Evolutionary conservation across 1,140 invertebrate genomes (phyloP), one percentile per base, ranked within the genome.

Genomic region (Bombus affinis): DNA sequence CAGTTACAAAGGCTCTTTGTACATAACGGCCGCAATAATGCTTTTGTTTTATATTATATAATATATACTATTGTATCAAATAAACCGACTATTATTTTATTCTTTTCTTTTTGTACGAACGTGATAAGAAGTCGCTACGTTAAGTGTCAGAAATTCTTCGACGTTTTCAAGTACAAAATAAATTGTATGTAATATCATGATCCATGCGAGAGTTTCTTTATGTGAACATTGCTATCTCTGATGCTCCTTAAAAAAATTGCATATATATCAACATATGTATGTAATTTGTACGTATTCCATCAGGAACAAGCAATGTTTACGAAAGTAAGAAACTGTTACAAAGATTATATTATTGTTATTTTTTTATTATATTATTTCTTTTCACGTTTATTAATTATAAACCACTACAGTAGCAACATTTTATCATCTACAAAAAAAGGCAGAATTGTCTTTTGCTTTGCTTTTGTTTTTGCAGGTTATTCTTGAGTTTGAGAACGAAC

Each of bases 1-100:
- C 90, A 94, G 89, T 94, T 95, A 94, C 94, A 95, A 95, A 94
- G 93, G 93, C 92, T 94, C 92, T 95, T 95, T 95, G 94, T 95
- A 95, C 94, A 94, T 94, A 95, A 94, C 91, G 91, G 93, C 90
- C 91, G 92, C 92, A 93, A 94, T 93, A 93, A 90, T 92, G 81
- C 91, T 92, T 94, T 94, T 93, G 84, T 93, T 93, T 94, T 95
- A 93, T 93, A 94, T 94, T 94, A 94, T 86, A 91, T 91, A 89
- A 86, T 86, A 92, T 93, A 92, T 92, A 92, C 87, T 92, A 93
- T 92, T 94, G 87, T 94, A 93, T 94, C 91, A 93, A 93, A 94
- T 94, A 93, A 94, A 94, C 89, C 90, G 90, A 85, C 92, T 94
- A 94, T 92, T 92, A 92, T 91, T 94, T 92, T 86, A 86, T 81